Conservation (phyloP, 1,140 invertebrate genomes). For the Anthonomus grandis region DNA sequence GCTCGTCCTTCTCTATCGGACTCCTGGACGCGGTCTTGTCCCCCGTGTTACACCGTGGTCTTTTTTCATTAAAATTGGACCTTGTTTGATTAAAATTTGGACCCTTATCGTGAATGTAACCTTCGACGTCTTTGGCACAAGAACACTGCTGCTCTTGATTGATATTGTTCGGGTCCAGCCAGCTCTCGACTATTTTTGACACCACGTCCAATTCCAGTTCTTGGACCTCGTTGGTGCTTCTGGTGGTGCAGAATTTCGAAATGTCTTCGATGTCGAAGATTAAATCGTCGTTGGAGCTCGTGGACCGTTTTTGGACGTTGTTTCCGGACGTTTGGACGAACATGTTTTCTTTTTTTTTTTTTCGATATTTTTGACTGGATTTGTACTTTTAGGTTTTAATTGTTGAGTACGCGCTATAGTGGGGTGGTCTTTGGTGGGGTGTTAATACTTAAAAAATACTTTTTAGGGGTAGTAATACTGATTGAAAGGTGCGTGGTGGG, state of each 20-base stretch:
- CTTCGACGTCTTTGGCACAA: constrained; percentile 3
- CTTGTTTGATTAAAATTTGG: not conserved
- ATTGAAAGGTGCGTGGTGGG: too few relatives aligned
- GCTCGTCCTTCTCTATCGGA: constrained; percentile 13
- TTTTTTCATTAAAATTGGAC: constrained; percentile 8
- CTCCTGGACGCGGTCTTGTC: constrained; percentile 18
- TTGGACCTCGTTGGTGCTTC: constrained; percentile 53
- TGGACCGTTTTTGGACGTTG: constrained; percentile 11
- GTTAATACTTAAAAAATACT: constrained; percentile 14
- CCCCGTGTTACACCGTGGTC: constrained; percentile 20
- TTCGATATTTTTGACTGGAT: not conserved
- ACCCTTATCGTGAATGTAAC: not conserved
- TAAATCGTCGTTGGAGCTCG: constrained; percentile 31
- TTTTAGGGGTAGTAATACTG: constrained; percentile 18
- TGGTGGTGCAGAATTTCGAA: constrained; percentile 53
- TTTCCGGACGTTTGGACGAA: constrained; percentile 16
- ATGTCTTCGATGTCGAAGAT: constrained; percentile 53
- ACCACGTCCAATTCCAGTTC: constrained; percentile 55
- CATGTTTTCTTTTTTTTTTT: constrained; percentile 10
- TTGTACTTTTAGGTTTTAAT: constrained; percentile 1
- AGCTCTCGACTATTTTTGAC: constrained; percentile 56
- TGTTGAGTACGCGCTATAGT: not conserved
- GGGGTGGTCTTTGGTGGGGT: constrained; percentile 21
- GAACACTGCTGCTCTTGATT: constrained; percentile 40
- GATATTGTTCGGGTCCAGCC: constrained; percentile 52